These are phyloP conservation scores for Tenualosa thibaudeaui DNA, from an alignment of 2,797 vertebrate species.

Conservation along the genomic window DNA sequence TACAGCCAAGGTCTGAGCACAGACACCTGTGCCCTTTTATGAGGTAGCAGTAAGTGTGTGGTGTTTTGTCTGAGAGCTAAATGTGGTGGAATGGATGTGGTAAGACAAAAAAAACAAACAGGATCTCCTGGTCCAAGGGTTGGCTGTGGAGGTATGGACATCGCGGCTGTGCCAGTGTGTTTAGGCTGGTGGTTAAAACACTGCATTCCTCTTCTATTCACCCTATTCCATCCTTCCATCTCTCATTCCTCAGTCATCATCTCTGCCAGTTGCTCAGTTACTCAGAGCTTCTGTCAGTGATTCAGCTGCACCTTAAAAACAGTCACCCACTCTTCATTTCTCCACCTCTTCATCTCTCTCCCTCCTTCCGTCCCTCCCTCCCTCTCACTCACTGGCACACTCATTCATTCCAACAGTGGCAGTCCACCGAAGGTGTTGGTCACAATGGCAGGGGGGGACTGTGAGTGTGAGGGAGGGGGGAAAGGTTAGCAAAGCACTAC, in stretches of 20 bases:
- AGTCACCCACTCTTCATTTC: background rate
- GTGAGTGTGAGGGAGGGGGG: background rate
- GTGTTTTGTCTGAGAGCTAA: constrained; percentile 20
- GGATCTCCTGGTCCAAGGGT: background rate
- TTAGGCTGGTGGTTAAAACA: background rate
- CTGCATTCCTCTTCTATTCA: background rate
- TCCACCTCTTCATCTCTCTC: background rate
- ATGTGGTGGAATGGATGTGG: background rate
- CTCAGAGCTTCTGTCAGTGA: constrained; percentile 5
- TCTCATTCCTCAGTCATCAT: background rate
- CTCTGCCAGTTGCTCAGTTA: constrained; percentile 2
- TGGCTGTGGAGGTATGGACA: background rate
- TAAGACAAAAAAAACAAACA: background rate
- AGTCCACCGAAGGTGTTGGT: background rate
- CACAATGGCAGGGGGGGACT: background rate
- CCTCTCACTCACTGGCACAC: background rate
- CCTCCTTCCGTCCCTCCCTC: background rate
- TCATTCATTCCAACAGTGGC: background rate
- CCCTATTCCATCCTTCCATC: background rate
- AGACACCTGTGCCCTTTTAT: constrained; percentile 18
- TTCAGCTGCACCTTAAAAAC: background rate
- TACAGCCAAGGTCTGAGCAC: background rate
- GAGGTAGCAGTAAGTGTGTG: background rate
- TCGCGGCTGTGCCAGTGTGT: background rate
- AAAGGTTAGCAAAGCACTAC: background rate